Evolutionary conservation across 2,113 vertebrate genomes (phyloP).

Genomic region (Mustela lutreola): DNA sequence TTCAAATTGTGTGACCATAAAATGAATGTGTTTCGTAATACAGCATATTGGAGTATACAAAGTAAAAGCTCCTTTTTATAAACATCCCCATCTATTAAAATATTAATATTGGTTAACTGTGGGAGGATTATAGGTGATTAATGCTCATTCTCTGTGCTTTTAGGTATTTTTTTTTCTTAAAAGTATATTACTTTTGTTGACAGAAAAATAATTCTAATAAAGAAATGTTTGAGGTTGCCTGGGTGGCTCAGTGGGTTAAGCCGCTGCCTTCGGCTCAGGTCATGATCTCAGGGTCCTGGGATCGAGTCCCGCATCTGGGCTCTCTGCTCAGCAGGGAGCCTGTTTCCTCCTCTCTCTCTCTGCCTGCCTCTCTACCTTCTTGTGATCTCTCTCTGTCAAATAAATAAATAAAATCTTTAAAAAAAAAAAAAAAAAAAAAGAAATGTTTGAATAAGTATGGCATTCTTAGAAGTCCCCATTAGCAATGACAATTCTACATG

Average conservation of each 20-base stretch:
- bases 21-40: not conserved
- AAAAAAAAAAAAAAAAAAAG: too few species aligned
- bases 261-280: too few species aligned
- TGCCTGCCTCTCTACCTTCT: too few species aligned
- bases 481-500: not conserved
- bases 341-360: too few species aligned
- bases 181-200: slow-evolving; percentile 1
- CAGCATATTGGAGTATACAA: not conserved
- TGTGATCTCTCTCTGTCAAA: too few species aligned
- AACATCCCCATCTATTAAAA: slow-evolving; percentile 23
- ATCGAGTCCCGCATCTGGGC: too few species aligned
- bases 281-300: too few species aligned
- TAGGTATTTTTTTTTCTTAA: not conserved
- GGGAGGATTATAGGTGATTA: not conserved
- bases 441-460: not conserved
- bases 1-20: slow-evolving; percentile 30
- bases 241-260: too few species aligned
- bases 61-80: slow-evolving; percentile 13
- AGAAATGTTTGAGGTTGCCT: not conserved
- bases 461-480: not conserved
- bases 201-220: not conserved
- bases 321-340: too few species aligned
- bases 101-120: not conserved
- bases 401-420: too few species aligned
- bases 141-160: slow-evolving; percentile 9